phyloP scores from a whole-genome alignment of 2,113 vertebrate genomes.

The Dolichallabes microphthalmus region DNA sequence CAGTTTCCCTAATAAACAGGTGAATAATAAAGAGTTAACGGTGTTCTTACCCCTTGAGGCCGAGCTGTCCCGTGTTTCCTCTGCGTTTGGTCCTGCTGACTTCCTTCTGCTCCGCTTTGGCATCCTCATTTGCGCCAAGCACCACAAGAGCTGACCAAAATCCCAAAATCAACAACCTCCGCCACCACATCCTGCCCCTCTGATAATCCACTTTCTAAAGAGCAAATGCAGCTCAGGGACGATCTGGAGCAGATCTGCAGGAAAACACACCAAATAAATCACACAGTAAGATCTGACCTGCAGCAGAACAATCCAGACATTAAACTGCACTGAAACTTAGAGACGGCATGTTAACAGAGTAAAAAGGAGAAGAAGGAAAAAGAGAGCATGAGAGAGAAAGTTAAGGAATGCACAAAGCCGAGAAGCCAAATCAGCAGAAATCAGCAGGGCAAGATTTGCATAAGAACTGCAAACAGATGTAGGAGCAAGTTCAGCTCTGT shows the following conservation, averaged over 20 bases:
- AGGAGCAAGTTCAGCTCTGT: neutral
- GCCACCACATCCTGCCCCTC: conserved; percentile 72
- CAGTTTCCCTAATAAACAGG: neutral
- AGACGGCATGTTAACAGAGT: neutral
- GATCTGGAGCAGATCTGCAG: conserved; percentile 27
- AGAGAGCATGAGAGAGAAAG: neutral
- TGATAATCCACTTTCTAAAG: conserved; percentile 56
- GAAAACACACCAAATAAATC: neutral
- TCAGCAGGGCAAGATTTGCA: neutral
- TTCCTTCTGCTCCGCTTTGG: conserved; percentile 70
- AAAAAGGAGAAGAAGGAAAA: neutral
- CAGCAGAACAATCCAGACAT: neutral
- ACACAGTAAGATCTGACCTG: neutral
- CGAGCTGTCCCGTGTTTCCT: conserved; percentile 79
- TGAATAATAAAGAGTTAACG: neutral
- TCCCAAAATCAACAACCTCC: conserved; percentile 78
- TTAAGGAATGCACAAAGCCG: neutral
- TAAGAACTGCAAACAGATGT: conserved; percentile 10
- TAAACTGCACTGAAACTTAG: neutral
- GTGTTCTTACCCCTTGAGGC: conserved; percentile 85
- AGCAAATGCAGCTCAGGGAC: conserved; percentile 9
- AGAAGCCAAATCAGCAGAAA: neutral
- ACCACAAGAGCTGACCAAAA: conserved; percentile 76
- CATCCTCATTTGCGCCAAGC: conserved; percentile 68
- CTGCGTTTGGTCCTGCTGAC: conserved; percentile 88